Conservation (phyloP, 2,797 vertebrate species). For the Chrosomus eos region DNA sequence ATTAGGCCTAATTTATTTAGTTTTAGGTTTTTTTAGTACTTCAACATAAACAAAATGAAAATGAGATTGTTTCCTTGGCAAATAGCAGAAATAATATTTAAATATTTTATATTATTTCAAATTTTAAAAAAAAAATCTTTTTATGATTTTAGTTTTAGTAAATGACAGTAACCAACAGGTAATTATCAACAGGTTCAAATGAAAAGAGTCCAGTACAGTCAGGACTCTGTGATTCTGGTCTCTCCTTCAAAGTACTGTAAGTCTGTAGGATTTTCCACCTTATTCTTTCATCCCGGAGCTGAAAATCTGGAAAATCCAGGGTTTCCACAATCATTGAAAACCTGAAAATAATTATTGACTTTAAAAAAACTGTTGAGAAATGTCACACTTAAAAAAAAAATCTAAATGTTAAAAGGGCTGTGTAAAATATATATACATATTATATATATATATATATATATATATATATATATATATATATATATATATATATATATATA, state of each 20-base stretch:
- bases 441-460: too few relatives aligned
- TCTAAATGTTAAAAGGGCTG: too few relatives aligned
- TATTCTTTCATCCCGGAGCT: neutral
- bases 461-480: too few relatives aligned
- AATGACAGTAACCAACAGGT: neutral
- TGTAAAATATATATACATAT: too few relatives aligned
- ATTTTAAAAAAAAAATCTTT: neutral
- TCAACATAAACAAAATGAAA: neutral
- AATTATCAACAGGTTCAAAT: neutral
- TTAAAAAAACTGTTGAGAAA: neutral
- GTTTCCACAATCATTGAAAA: neutral
- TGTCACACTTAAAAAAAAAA: too few relatives aligned
- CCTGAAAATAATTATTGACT: neutral
- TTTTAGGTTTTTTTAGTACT: neutral
- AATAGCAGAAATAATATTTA: neutral
- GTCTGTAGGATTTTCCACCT: neutral
- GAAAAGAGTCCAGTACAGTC: neutral
- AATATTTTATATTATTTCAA: neutral
- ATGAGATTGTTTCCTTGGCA: neutral
- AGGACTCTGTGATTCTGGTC: neutral
- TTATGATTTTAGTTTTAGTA: neutral
- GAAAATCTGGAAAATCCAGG: neutral
- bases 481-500: too few relatives aligned
- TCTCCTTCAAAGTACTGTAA: neutral
- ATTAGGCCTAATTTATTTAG: neutral